Evolutionary conservation across 2,888 invertebrate genomes (phyloP).

Genomic region (Coleophora flavipennella): DNA sequence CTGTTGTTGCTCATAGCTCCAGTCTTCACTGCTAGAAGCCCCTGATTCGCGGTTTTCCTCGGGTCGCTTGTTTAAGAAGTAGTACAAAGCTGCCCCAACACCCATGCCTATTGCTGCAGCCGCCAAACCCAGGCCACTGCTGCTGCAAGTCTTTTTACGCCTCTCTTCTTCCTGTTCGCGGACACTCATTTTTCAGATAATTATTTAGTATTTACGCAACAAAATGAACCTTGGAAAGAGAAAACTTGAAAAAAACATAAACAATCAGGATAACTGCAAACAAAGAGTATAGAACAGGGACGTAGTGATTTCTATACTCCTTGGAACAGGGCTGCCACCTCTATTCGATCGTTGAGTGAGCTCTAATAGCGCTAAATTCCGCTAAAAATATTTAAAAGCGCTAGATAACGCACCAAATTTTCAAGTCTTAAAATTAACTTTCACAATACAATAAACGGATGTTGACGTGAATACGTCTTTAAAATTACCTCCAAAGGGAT

Average conservation of each 20-base stretch:
- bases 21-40: conserved; percentile 33
- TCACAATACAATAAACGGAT: too few relatives aligned
- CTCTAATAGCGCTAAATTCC: too few relatives aligned
- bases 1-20: conserved; percentile 31
- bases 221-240: background rate
- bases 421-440: too few relatives aligned
- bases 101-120: conserved; percentile 59
- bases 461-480: too few relatives aligned
- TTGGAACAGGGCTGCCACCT: too few relatives aligned
- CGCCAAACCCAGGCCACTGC: conserved; percentile 51
- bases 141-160: conserved; percentile 40
- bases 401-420: too few relatives aligned
- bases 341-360: too few relatives aligned
- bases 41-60: conserved; percentile 42
- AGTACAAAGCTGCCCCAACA: conserved; percentile 59
- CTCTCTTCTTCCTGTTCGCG: conserved; percentile 39
- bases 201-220: background rate
- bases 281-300: too few relatives aligned
- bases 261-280: too few relatives aligned
- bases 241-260: background rate
- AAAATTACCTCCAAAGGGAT: too few relatives aligned
- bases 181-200: conserved; percentile 38
- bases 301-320: too few relatives aligned
- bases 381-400: too few relatives aligned
- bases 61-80: conserved; percentile 47